Percentiles rank a stretch among this genome's conserved stretches.
Evolutionary conservation across 92 coral and sea anemone genomes (phyloP).

Genomic region (Zoanthus solanderi): DNA sequence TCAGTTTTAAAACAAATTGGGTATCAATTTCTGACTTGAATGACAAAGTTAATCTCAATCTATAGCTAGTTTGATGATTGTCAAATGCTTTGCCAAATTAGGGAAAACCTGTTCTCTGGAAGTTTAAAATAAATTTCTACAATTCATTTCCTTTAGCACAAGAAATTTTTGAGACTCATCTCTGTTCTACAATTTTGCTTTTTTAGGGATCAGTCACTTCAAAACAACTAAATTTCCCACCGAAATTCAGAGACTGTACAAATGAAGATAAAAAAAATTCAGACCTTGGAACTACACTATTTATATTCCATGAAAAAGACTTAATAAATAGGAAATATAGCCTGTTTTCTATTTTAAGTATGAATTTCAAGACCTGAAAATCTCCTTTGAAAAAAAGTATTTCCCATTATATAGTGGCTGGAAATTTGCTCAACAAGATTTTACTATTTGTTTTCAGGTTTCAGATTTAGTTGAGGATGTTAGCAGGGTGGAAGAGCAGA

Average conservation of each 20-base stretch:
- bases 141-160: not conserved
- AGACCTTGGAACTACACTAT: not conserved
- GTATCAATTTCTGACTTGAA: not conserved
- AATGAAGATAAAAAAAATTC: not conserved
- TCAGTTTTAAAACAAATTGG: not conserved
- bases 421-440: not conserved
- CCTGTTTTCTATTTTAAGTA: not conserved
- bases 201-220: conserved; percentile 3
- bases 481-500: not conserved
- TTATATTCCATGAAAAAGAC: not conserved
- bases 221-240: not conserved
- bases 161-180: not conserved
- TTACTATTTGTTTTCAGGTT: not conserved
- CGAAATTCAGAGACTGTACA: not conserved
- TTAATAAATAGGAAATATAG: not conserved
- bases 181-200: not conserved
- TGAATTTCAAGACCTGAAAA: not conserved
- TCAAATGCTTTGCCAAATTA: not conserved
- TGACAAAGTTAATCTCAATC: not conserved
- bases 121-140: not conserved
- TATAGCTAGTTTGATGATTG: not conserved
- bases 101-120: not conserved
- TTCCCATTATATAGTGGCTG: not conserved
- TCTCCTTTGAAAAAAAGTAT: not conserved
- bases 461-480: not conserved